phyloP scores from a whole-genome alignment of 2,797 vertebrate species.

The Malurus splendens region DNA sequence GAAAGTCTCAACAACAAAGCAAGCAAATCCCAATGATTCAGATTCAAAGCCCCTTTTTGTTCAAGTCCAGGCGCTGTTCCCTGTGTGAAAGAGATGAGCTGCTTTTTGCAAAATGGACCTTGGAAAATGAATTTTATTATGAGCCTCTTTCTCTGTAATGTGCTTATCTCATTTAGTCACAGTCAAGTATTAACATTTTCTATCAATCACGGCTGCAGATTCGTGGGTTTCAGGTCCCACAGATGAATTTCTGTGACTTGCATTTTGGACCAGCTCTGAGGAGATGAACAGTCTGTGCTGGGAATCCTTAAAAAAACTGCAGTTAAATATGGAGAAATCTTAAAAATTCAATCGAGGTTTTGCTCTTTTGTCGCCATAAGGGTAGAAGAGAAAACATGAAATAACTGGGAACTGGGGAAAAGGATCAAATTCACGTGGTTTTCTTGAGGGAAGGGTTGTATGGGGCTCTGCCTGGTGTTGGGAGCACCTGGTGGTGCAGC shows the following conservation, averaged over 20 bases:
- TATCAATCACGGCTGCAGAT: not conserved
- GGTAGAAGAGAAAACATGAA: not conserved
- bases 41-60: not conserved
- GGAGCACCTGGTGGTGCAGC: not conserved
- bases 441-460: not conserved
- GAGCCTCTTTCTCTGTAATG: not conserved
- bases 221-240: not conserved
- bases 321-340: not conserved
- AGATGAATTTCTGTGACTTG: not conserved
- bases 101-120: not conserved
- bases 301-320: not conserved
- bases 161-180: slow-evolving; percentile 9
- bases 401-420: not conserved
- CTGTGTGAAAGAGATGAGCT: not conserved
- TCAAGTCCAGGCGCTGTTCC: not conserved
- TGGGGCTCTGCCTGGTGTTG: not conserved
- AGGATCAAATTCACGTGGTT: not conserved
- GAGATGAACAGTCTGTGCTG: not conserved
- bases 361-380: not conserved
- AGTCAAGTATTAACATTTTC: not conserved
- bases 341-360: not conserved
- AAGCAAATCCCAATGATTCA: not conserved
- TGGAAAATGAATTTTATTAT: not conserved
- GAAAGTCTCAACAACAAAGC: not conserved
- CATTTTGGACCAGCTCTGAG: not conserved